These are phyloP conservation scores for Aphis gossypii DNA, from an alignment of 1,140 invertebrate genomes.

Conservation along the genomic window DNA sequence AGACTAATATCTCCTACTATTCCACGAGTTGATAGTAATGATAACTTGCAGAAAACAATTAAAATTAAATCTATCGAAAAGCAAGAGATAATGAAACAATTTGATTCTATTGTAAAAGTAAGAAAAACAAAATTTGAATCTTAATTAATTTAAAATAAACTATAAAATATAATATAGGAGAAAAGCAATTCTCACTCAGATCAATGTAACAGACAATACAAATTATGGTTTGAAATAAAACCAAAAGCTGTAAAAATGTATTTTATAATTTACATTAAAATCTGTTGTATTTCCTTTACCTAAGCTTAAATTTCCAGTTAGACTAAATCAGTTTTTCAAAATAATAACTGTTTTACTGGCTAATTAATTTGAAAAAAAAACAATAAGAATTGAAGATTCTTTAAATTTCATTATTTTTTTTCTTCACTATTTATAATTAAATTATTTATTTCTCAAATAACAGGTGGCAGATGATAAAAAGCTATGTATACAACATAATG, in stretches of 20 bases:
- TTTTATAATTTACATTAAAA: background rate
- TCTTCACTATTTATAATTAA: background rate
- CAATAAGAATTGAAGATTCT: background rate
- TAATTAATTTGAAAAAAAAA: background rate
- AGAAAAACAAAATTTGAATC: conserved; percentile 57
- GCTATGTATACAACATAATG: background rate
- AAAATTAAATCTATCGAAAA: background rate
- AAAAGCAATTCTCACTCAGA: conserved; percentile 13
- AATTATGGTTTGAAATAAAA: background rate
- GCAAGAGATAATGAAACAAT: background rate
- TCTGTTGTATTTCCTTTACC: background rate
- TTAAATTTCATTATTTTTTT: background rate
- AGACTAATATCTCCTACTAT: conserved; percentile 20
- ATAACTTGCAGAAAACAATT: background rate
- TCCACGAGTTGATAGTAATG: conserved; percentile 12
- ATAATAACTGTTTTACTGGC: background rate
- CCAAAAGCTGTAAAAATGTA: background rate
- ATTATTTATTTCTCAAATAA: background rate
- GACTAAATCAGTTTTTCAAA: background rate
- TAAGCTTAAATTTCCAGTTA: background rate
- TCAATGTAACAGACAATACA: background rate
- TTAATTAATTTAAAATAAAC: background rate
- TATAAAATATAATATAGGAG: conserved; percentile 36
- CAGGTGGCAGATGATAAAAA: conserved; percentile 9
- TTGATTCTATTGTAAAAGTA: conserved; percentile 51